Evolutionary conservation across 2,888 invertebrate species (phyloP).

Genomic region (Lamellibrachia columna): DNA sequence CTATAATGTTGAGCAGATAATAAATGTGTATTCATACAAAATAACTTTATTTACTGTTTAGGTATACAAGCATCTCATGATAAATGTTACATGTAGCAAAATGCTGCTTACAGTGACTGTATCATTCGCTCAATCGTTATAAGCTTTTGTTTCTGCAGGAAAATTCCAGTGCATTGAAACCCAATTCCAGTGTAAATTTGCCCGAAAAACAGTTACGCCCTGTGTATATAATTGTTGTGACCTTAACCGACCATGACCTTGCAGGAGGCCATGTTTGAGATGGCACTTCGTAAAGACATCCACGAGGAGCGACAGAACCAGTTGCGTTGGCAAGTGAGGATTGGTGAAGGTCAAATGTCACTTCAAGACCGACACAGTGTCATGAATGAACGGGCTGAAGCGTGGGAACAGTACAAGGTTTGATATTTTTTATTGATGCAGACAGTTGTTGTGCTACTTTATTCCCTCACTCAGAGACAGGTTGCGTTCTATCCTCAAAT

Average conservation of each 20-base stretch:
- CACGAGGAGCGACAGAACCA: constrained; percentile 65
- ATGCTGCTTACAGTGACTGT: too few relatives aligned
- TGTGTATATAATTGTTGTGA: background rate
- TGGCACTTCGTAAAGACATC: constrained; percentile 60
- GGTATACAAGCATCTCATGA: background rate
- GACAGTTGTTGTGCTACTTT: background rate
- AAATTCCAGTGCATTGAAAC: too few relatives aligned
- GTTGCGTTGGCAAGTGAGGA: constrained; percentile 64
- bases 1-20: too few relatives aligned
- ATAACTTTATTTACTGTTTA: background rate
- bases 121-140: too few relatives aligned
- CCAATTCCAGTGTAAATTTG: too few relatives aligned
- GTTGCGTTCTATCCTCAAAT: too few relatives aligned
- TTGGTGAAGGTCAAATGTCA: constrained; percentile 59
- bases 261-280: constrained; percentile 59
- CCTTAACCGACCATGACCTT: background rate
- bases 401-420: constrained; percentile 58
- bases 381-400: constrained; percentile 49
- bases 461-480: background rate
- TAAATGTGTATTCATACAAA: too few relatives aligned
- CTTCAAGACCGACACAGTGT: constrained; percentile 50
- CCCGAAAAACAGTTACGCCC: too few relatives aligned
- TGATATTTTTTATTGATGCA: background rate
- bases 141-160: too few relatives aligned
- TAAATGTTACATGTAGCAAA: too few relatives aligned